Evolutionary conservation across 2,113 vertebrate species (phyloP), one percentile per base, ranked within the genome.

Genomic region (Poeciliopsis turrubarensis): DNA sequence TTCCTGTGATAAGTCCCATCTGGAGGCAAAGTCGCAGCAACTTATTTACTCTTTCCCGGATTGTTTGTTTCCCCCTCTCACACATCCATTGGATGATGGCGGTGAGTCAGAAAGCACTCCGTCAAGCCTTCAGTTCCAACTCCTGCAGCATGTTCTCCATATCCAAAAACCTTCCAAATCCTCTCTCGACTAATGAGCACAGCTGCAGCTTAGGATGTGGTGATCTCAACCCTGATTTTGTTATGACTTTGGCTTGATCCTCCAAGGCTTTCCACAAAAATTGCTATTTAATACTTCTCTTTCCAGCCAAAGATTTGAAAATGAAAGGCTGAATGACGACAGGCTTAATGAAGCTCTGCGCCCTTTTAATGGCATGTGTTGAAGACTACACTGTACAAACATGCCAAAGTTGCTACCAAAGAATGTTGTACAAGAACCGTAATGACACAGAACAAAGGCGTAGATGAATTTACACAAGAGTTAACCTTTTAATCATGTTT

Each of bases 1-100:
- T 89, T 92, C 86, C 88, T 90, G 87, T 78, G 82, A 91, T 91
- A 92, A 90, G 84, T 93, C 84, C 88, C 91, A 92, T 89, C 87
- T 90, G 89, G 89, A 86, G 73, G 74, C 66, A 57, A 10, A 87
- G 75, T 71, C 66, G 61, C 61, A 29, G 60, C 75, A 31, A 82
- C 39, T 66, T 80, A 79, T 91, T 90, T 78, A 83, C 71, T 79
- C 82, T 77, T 83, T 79, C 66, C 61, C 15, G 60, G 32, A 75
- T 41, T 82, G 77, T 89, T 86, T 87, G 75, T 83, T 79, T 86
- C 47, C 32, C 63, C 37, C 77, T 84, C 74, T 77, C 73, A 81
- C 81, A 57, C 51, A 57, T 57, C 51, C 51, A 78, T 37, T 26
- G 68, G 74, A 68, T 70, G 76, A 89, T 80, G 69, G 11, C 51